Conservation (phyloP, 2,113 vertebrate species). For the Sterna hirundo region DNA sequence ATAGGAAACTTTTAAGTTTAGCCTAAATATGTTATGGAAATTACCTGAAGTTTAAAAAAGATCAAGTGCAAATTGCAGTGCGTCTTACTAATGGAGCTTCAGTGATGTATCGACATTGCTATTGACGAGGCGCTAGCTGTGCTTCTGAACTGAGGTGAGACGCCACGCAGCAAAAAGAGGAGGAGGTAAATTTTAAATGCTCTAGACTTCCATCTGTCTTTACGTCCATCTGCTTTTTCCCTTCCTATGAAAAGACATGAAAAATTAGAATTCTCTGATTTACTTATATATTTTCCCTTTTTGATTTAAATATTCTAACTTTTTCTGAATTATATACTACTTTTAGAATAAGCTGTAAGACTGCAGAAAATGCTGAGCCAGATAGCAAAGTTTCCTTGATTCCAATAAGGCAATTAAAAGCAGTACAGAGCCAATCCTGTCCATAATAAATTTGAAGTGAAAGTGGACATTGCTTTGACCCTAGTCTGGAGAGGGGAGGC, state of each 20-base stretch:
- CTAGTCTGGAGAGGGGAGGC: neutral
- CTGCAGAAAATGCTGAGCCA: neutral
- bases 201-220: neutral
- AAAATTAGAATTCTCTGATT: neutral
- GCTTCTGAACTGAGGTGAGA: neutral
- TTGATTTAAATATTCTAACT: neutral
- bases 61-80: neutral
- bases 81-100: neutral
- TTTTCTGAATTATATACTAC: neutral
- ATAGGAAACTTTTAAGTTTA: neutral
- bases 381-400: neutral
- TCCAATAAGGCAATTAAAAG: neutral
- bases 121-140: rapidly evolving
- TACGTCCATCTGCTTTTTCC: neutral
- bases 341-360: neutral
- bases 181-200: neutral
- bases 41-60: neutral
- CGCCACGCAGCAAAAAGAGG: neutral
- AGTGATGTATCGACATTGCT: neutral
- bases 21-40: neutral
- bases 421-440: neutral
- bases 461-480: neutral
- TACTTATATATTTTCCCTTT: neutral
- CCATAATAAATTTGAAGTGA: neutral
- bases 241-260: neutral